Evolutionary conservation across 23 tunicate genomes (phyloP).

Genomic region (Ascidia mentula): DNA sequence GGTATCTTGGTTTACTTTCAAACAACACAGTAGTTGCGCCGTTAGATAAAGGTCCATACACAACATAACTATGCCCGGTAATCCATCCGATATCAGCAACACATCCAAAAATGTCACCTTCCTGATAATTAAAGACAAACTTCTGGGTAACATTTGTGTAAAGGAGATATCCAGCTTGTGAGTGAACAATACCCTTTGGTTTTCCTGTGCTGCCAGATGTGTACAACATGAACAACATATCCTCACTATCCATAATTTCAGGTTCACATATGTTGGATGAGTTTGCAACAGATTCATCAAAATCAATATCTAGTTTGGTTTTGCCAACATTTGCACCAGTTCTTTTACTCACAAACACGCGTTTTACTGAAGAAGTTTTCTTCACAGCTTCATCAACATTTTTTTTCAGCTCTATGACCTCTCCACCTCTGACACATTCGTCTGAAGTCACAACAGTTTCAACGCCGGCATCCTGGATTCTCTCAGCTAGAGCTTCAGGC

Average conservation of each 20-base stretch:
- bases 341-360: constrained; percentile 74
- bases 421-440: constrained; percentile 89
- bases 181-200: constrained; percentile 97
- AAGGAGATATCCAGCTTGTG: constrained; percentile 92
- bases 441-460: constrained; percentile 82
- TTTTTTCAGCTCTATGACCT: constrained; percentile 79
- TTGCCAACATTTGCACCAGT: constrained; percentile 49
- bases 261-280: constrained; percentile 53
- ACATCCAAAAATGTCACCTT: constrained; percentile 90
- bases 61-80: constrained; percentile 95
- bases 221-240: constrained; percentile 81
- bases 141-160: constrained; percentile 82
- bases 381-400: constrained; percentile 84
- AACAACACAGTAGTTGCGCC: constrained; percentile 90
- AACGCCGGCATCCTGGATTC: constrained; percentile 83
- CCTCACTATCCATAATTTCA: constrained; percentile 84
- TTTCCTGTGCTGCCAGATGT: constrained; percentile 99
- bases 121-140: constrained; percentile 73
- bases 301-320: constrained; percentile 62
- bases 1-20: constrained; percentile 94
- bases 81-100: constrained; percentile 99
- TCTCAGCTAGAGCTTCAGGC: constrained; percentile 88
- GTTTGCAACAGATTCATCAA: constrained; percentile 57
- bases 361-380: constrained; percentile 71
- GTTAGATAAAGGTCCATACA: constrained; percentile 91